Conservation (phyloP, 1,140 invertebrate species). For the Formica exsecta region DNA sequence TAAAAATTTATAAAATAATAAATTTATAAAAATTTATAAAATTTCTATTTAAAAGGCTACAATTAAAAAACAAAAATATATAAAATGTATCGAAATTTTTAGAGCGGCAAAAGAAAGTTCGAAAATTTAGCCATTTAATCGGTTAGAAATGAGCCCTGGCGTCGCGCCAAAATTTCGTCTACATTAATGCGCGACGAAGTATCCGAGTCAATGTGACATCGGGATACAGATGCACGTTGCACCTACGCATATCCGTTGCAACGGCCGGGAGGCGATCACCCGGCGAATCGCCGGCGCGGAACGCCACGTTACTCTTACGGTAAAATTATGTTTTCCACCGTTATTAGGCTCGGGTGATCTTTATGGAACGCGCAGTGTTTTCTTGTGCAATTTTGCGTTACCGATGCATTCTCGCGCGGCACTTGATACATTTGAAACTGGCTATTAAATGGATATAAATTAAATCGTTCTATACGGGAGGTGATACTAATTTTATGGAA, state of each 20-base stretch:
- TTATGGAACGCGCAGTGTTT: not conserved
- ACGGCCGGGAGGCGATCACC: conserved; percentile 20
- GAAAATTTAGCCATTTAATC: conserved; percentile 40
- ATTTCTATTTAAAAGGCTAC: not conserved
- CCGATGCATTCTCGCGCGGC: no score
- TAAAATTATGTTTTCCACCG: conserved; percentile 45
- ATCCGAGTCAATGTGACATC: conserved; percentile 11
- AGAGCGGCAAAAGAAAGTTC: not conserved
- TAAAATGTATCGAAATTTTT: not conserved
- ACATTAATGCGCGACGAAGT: conserved; percentile 7
- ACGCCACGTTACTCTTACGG: conserved; percentile 41
- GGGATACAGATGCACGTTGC: conserved; percentile 47
- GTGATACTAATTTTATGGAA: not conserved
- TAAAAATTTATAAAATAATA: no score
- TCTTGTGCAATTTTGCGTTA: not conserved
- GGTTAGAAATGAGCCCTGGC: conserved; percentile 31
- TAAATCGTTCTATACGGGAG: not conserved
- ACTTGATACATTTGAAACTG: not conserved
- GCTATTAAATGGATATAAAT: not conserved
- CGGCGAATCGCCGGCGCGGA: conserved; percentile 25
- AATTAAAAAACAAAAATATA: not conserved
- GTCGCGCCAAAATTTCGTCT: conserved; percentile 5
- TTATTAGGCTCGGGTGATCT: conserved; percentile 11
- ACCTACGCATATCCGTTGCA: conserved; percentile 56
- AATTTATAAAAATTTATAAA: not conserved